These are phyloP conservation scores for Drosophila sp. DNA, from an alignment of 1,140 invertebrate species.

Conservation along the genomic window DNA sequence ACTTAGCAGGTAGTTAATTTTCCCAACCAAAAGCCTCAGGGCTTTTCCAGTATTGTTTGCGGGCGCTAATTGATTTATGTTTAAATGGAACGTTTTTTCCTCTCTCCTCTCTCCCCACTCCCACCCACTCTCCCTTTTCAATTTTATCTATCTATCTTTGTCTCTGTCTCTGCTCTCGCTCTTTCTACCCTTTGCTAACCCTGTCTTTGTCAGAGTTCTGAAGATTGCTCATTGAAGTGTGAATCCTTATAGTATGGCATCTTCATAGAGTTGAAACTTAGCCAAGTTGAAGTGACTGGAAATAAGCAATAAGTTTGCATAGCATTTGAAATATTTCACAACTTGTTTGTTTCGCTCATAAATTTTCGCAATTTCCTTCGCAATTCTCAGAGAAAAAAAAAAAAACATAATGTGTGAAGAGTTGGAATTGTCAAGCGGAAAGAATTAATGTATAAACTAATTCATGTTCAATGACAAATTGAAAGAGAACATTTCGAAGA, in stretches of 20 bases:
- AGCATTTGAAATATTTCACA: constrained; percentile 52
- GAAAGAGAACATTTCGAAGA: not conserved
- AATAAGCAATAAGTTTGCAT: constrained; percentile 43
- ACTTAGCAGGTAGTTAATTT: constrained; percentile 82
- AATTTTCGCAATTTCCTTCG: constrained; percentile 20
- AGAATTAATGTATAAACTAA: not conserved
- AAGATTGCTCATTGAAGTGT: constrained; percentile 45
- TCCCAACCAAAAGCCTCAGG: constrained; percentile 49
- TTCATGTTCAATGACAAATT: not conserved
- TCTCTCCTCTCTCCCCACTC: not conserved
- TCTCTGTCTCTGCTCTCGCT: not conserved
- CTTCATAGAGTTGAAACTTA: constrained; percentile 38
- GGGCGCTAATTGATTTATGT: constrained; percentile 72
- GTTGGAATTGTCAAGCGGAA: not conserved
- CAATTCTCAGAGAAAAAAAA: constrained; percentile 4
- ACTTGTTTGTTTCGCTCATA: constrained; percentile 52
- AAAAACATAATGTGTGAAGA: constrained; percentile 15
- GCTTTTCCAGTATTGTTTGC: constrained; percentile 31
- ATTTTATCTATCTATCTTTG: constrained; percentile 3
- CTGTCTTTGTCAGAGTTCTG: not conserved
- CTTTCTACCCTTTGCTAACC: not conserved
- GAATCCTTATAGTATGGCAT: constrained; percentile 14
- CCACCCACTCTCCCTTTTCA: constrained; percentile 19
- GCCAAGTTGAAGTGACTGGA: constrained; percentile 54
- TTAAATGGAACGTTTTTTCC: constrained; percentile 24